Conservation (phyloP, 1,140 invertebrate species). For the Fopius arisanus region DNA sequence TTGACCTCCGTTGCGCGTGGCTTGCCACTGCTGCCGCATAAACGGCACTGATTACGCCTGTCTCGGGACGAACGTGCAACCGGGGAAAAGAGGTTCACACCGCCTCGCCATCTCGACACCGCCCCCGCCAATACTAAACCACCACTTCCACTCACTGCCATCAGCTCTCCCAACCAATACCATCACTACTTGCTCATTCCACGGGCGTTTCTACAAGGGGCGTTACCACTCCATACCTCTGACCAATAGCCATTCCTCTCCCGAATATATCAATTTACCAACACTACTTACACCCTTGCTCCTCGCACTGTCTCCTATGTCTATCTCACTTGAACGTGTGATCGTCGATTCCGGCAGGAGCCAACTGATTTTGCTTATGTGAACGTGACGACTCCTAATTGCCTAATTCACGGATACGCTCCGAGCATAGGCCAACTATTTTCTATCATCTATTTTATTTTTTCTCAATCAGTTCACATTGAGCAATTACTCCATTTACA, state of each 20-base stretch:
- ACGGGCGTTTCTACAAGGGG: constrained; percentile 44
- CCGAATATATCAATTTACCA: neutral
- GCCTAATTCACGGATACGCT: constrained; percentile 63
- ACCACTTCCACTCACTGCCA: constrained; percentile 45
- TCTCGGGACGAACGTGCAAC: neutral
- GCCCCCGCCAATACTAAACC: constrained; percentile 53
- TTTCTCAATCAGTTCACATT: constrained; percentile 1
- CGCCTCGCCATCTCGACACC: constrained; percentile 38
- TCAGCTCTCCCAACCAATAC: constrained; percentile 45
- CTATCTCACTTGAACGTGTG: constrained; percentile 21
- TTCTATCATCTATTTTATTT: neutral
- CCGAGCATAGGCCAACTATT: constrained; percentile 35
- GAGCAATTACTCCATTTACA: too few species aligned
- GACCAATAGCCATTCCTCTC: constrained; percentile 38
- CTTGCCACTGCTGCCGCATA: constrained; percentile 59
- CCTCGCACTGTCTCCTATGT: constrained; percentile 13
- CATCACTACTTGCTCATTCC: constrained; percentile 31
- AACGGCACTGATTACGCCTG: constrained; percentile 63
- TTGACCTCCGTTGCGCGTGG: constrained; percentile 42
- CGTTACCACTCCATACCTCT: constrained; percentile 31
- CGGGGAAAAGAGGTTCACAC: constrained; percentile 1
- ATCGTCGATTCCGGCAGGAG: constrained; percentile 21
- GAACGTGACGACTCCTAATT: constrained; percentile 66
- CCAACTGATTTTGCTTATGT: constrained; percentile 28
- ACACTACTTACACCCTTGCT: neutral